Percentiles rank a stretch among this genome's conserved stretches.
Evolutionary conservation across 2,797 vertebrate species (phyloP).

Genomic region (Vireo griseus): DNA sequence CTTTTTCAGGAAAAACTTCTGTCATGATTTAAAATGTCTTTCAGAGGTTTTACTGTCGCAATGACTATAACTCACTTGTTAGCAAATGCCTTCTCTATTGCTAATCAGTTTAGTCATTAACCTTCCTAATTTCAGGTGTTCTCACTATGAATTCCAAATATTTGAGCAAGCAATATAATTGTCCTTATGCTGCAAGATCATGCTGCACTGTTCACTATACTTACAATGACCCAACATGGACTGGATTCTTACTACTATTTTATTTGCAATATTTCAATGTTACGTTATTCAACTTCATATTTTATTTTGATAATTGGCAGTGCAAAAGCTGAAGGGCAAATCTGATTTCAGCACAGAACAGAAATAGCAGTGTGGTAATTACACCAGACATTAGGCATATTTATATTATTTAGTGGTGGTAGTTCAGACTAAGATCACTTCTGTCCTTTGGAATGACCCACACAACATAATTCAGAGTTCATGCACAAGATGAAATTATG

Average conservation of each 20-base stretch:
- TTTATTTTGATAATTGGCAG: not conserved
- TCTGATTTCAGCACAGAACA: not conserved
- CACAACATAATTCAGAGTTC: not conserved
- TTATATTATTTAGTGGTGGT: not conserved
- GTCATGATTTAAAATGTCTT: conserved; percentile 25
- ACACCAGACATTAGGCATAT: not conserved
- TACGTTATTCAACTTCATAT: not conserved
- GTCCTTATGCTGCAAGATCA: not conserved
- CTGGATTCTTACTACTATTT: not conserved
- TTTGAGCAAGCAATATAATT: not conserved
- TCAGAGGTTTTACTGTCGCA: conserved; percentile 31
- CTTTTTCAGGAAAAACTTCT: not conserved
- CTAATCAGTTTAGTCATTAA: conserved; percentile 70
- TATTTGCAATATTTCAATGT: not conserved
- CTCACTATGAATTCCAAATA: conserved; percentile 55
- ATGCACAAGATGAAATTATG: not conserved
- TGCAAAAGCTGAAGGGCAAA: not conserved
- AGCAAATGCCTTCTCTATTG: conserved; percentile 60
- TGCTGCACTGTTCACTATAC: not conserved
- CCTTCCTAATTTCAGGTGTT: conserved; percentile 42
- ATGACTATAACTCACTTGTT: conserved; percentile 65
- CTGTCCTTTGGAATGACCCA: not conserved
- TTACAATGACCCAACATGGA: not conserved
- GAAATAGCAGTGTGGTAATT: not conserved
- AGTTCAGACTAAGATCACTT: not conserved